These are phyloP conservation scores for Drosophila borealis DNA, from an alignment of 2,888 invertebrate species.

Conservation along the genomic window DNA sequence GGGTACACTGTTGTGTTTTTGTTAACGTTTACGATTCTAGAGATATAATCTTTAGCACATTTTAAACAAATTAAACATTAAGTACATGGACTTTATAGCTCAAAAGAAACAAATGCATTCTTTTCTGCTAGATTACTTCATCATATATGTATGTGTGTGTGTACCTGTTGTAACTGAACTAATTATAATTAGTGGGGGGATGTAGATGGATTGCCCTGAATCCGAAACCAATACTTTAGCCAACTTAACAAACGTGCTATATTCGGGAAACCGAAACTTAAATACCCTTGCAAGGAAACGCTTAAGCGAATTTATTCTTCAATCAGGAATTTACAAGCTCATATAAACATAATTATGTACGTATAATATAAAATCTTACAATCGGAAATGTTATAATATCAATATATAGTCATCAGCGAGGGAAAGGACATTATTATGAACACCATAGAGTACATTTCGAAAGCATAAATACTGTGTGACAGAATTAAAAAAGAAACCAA, in stretches of 20 bases:
- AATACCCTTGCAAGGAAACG: constrained; percentile 24
- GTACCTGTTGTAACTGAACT: not conserved
- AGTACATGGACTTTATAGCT: not conserved
- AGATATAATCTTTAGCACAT: not conserved
- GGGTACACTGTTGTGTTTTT: constrained; percentile 3
- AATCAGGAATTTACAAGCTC: not conserved
- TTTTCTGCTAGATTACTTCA: not conserved
- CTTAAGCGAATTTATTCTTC: not conserved
- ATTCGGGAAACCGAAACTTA: constrained; percentile 13
- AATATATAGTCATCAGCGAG: too few species aligned
- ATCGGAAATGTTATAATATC: too few species aligned
- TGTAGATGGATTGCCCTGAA: not conserved
- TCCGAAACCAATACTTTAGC: constrained; percentile 23
- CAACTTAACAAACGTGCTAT: constrained; percentile 8
- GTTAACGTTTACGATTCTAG: constrained; percentile 1
- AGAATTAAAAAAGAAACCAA: too few species aligned
- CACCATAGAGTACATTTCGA: not conserved
- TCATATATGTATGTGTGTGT: not conserved
- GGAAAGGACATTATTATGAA: not conserved
- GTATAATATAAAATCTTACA: too few species aligned
- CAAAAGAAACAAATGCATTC: not conserved
- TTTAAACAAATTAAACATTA: not conserved
- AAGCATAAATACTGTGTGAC: too few species aligned
- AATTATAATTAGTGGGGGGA: not conserved
- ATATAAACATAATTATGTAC: not conserved